Evolutionary conservation across 64 coral and sea anemone genomes (phyloP), one percentile per base, ranked within the genome.

Genomic region (Stichodactyla helianthus): DNA sequence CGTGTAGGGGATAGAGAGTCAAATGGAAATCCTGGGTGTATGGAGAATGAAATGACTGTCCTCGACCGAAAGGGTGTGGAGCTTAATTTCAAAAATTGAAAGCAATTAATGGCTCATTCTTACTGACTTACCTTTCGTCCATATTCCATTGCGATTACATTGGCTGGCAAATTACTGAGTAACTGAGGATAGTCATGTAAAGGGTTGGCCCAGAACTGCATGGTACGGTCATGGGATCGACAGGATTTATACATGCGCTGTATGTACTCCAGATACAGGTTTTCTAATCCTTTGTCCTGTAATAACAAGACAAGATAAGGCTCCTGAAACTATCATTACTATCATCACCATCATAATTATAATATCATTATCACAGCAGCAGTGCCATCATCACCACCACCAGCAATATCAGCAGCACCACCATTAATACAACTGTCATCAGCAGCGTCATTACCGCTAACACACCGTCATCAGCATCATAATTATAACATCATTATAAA

Each of bases 81-180:
- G 5, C 12, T 9, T 60, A 18, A 50, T 44, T 44, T 3, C 35
- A 44, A 44, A 44, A 44, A 44, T 44, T 44, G 35, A 44, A 44
- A 44, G 35, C 35, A 44, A 44, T 44, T 44, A 44, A 44, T 44
- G 35, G 35, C 35, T 44, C 35, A 44, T 44, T 44, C 35, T 6
- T 18, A 10, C 6, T 0, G 13, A n/a, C 70, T 26, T 81, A 99
- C 97, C 90, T 89, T 81, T 23, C 71, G 71, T 22, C 97, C 90
- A 86, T 99, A 99, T 86, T 99, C 97, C 97, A 99, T 94, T 12
- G 93, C 97, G 86, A 95, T 89, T 6, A 90, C 83, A n/a, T 91
- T 93, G 9, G 88, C 57, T 13, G 97, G 97, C 20, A 99, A 74
- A 28, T 94, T 94, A 53, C 85, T 84, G 27, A 90, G 35, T 52